Evolutionary conservation across 64 coral and sea anemone species (phyloP).

Genomic region (Cladopsammia gracilis): DNA sequence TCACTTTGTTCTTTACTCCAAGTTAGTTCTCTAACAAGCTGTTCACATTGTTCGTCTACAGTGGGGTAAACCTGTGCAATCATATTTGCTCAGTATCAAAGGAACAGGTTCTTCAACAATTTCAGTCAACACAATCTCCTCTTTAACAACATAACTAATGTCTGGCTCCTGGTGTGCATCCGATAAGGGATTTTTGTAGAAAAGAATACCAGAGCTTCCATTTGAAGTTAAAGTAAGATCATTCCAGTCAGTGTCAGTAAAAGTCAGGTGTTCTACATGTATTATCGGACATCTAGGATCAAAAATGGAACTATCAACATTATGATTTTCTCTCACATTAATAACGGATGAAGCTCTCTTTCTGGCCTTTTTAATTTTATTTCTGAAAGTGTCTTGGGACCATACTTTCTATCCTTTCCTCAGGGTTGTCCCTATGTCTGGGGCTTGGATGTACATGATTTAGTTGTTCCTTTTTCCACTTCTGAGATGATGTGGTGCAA

Average conservation of each 20-base stretch:
- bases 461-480: slow-evolving; percentile 28
- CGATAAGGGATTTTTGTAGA: slow-evolving; percentile 37
- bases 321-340: not conserved
- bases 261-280: slow-evolving; percentile 25
- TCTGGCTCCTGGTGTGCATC: slow-evolving; percentile 15
- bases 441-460: slow-evolving; percentile 27
- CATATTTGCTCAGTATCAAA: slow-evolving; percentile 23
- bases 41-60: slow-evolving; percentile 37
- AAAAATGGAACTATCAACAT: not conserved
- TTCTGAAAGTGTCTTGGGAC: not conserved
- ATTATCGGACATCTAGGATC: not conserved
- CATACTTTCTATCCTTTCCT: slow-evolving; percentile 2
- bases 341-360: not conserved
- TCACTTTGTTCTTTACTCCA: slow-evolving; percentile 47
- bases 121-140: slow-evolving; percentile 36
- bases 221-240: slow-evolving; percentile 38
- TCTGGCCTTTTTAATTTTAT: slow-evolving; percentile 51
- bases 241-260: slow-evolving; percentile 44
- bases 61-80: slow-evolving; percentile 2
- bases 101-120: slow-evolving; percentile 15
- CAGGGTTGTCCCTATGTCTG: slow-evolving; percentile 41
- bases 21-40: slow-evolving; percentile 10
- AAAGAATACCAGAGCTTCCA: slow-evolving; percentile 41
- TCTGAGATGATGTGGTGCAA: slow-evolving; percentile 30
- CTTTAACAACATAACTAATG: slow-evolving; percentile 46